Evolutionary conservation across 2,797 vertebrate genomes (phyloP), one percentile per base, ranked within the genome.

Genomic region (Falco biarmicus): DNA sequence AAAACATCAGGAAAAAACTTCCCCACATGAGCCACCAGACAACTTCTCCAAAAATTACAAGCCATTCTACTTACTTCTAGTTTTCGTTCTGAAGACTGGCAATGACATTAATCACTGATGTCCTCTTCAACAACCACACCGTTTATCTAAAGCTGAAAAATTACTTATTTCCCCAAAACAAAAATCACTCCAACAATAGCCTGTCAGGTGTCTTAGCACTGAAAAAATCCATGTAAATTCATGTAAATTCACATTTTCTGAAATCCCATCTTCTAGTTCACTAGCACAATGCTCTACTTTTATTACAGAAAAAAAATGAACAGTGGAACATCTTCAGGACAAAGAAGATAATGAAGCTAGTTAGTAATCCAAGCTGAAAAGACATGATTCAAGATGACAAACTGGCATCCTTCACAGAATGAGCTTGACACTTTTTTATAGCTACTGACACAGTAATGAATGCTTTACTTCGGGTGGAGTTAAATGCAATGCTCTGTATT

Each of bases 401-500:
- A 95, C 89, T 76, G 89, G 90, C 87, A 89, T 87, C 90, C 78
- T 87, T 25, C 71, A 93, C 57, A 87, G 93, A 93, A 76, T 81
- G 92, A 97, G 71, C 68, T 75, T 69, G 89, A 93, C 89, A 89
- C 93, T 96, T 96, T 92, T 92, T 96, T 95, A 96, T 96, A 95
- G 94, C 84, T 68, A 34, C 89, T 97, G 94, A 95, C 95, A 97
- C 94, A 96, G 76, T 89, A 94, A 87, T 6, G 14, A 95, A 81
- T 66, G 71, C 81, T 83, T 75, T 48, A 3, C 45, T 94, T 87
- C 0, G 90, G 95, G 94, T 84, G 86, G 96, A 90, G 90, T 84
- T 64, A 87, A 81, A 79, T 7, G 2, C 74, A 79, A 82, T 15
- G 51, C 74, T 92, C 76, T 87, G n/a, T 24, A 63, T 78, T 65